phyloP scores from a whole-genome alignment of 2,113 vertebrate species.

The Psettodes erumei region DNA sequence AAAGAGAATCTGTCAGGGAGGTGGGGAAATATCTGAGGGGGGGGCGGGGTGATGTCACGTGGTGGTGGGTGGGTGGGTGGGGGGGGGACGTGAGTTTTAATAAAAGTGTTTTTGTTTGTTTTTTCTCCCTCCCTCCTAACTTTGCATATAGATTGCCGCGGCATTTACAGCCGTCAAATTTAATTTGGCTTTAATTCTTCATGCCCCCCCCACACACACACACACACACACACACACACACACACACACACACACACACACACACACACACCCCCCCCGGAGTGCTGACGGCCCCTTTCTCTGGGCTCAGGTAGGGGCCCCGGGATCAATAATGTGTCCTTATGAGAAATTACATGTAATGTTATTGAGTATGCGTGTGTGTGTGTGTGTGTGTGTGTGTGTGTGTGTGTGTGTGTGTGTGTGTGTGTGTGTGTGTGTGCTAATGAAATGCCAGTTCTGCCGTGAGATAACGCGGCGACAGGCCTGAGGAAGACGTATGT shows the following conservation, averaged over 20 bases:
- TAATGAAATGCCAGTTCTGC: constrained; percentile 98
- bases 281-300: constrained; percentile 93
- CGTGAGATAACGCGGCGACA: constrained; percentile 90
- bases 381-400: too few species aligned
- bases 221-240: too few species aligned
- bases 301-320: constrained; percentile 91
- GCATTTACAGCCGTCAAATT: constrained; percentile 99
- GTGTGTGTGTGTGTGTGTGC: too few species aligned
- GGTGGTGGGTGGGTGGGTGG: too few species aligned
- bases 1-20: constrained; percentile 91
- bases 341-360: constrained; percentile 97
- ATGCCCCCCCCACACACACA: too few species aligned
- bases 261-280: too few species aligned
- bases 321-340: constrained; percentile 97
- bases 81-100: too few species aligned
- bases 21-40: constrained; percentile 93
- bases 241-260: too few species aligned
- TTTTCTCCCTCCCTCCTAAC: constrained; percentile 42
- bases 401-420: too few species aligned
- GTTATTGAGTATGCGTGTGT: constrained; percentile 97
- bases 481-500: constrained; percentile 89
- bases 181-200: constrained; percentile 99
- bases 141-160: constrained; percentile 99
- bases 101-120: constrained; percentile 51
- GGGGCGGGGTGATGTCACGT: too few species aligned